These are phyloP conservation scores for Penaeus japonicus DNA, from an alignment of 1,140 invertebrate species.

Conservation along the genomic window DNA sequence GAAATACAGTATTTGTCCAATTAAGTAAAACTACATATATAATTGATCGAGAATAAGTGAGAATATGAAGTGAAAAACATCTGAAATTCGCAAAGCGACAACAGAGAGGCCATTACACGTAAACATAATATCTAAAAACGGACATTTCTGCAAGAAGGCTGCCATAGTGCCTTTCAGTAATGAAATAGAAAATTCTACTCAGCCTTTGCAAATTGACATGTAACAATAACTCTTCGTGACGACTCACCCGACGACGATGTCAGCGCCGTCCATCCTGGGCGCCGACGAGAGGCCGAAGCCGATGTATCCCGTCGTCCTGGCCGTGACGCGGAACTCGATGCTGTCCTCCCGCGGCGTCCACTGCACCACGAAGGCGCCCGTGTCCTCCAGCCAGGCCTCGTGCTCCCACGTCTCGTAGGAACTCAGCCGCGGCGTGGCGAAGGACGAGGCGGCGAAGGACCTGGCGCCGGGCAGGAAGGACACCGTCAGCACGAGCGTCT, in stretches of 20 bases:
- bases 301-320: slow-evolving; percentile 63
- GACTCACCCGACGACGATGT: slow-evolving; percentile 65
- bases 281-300: slow-evolving; percentile 64
- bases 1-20: too few relatives aligned
- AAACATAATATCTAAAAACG: too few relatives aligned
- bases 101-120: too few relatives aligned
- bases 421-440: slow-evolving; percentile 24
- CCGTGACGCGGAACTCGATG: slow-evolving; percentile 62
- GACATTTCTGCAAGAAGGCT: too few relatives aligned
- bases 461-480: neutral
- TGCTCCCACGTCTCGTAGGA: slow-evolving; percentile 57
- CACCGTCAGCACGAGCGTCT: neutral
- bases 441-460: slow-evolving; percentile 6
- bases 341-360: slow-evolving; percentile 58
- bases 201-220: too few relatives aligned
- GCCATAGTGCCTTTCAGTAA: too few relatives aligned
- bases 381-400: slow-evolving; percentile 50
- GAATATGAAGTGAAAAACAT: too few relatives aligned
- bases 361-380: slow-evolving; percentile 52
- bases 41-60: too few relatives aligned
- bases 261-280: slow-evolving; percentile 64
- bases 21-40: too few relatives aligned
- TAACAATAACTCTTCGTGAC: neutral
- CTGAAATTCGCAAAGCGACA: too few relatives aligned
- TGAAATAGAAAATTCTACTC: too few relatives aligned